Conservation (phyloP, 2,888 invertebrate genomes). For the Pseudoips prasinana region DNA sequence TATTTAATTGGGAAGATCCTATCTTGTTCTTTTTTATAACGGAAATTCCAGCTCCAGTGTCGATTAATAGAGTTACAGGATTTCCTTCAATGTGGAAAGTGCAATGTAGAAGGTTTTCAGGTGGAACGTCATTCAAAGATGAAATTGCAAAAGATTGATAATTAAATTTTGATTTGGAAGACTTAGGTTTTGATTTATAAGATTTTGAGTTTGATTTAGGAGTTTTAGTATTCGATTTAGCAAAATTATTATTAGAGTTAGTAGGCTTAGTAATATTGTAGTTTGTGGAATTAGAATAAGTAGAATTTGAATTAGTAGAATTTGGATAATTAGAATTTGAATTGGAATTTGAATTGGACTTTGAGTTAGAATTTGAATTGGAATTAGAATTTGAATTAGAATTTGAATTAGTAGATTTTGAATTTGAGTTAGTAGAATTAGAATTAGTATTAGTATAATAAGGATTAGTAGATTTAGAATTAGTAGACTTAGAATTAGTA, state of each 20-base stretch:
- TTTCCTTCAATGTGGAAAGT: conserved; percentile 11
- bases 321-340: too few relatives aligned
- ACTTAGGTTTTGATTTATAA: background rate
- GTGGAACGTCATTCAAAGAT: conserved; percentile 6
- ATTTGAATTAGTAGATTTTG: too few relatives aligned
- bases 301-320: conserved; percentile 1
- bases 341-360: too few relatives aligned
- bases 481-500: too few relatives aligned
- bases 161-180: conserved; percentile 2
- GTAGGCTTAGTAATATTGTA: too few relatives aligned
- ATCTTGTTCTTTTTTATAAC: conserved; percentile 4
- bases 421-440: background rate
- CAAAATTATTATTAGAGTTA: too few relatives aligned
- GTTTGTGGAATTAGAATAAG: background rate
- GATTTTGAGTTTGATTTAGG: background rate
- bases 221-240: too few relatives aligned
- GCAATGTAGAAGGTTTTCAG: conserved; percentile 14
- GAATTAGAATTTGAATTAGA: too few relatives aligned
- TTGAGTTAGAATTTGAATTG: too few relatives aligned
- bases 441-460: too few relatives aligned
- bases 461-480: too few relatives aligned
- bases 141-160: conserved; percentile 1
- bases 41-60: conserved; percentile 9
- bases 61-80: conserved; percentile 8
- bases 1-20: conserved; percentile 2